Evolutionary conservation across 2,888 invertebrate species (phyloP).

Genomic region (Notodromas monacha): DNA sequence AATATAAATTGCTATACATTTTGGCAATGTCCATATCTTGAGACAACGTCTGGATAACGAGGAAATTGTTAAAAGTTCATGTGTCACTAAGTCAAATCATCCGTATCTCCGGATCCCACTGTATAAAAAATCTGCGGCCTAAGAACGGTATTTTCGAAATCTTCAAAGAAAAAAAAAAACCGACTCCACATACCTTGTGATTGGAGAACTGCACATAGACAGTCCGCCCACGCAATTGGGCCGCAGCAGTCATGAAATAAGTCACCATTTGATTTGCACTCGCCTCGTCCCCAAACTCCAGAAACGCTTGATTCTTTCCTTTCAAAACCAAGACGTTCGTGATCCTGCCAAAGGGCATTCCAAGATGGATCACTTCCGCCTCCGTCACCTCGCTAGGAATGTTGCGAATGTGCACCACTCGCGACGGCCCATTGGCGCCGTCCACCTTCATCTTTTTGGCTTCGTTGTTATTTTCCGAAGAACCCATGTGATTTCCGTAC

Average conservation of each 20-base stretch:
- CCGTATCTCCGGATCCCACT: too few species aligned
- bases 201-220: constrained; percentile 97
- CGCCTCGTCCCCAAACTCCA: constrained; percentile 86
- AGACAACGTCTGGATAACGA: too few species aligned
- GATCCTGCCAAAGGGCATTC: constrained; percentile 83
- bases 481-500: not conserved
- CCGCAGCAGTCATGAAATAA: constrained; percentile 68
- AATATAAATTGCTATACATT: too few species aligned
- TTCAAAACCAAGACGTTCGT: constrained; percentile 92
- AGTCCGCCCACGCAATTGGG: constrained; percentile 68
- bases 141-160: too few species aligned
- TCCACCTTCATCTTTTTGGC: not conserved
- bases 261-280: constrained; percentile 80
- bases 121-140: too few species aligned
- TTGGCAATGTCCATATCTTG: too few species aligned
- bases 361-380: constrained; percentile 83
- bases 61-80: too few species aligned
- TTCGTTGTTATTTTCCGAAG: constrained; percentile 4
- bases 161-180: too few species aligned
- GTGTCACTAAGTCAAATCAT: too few species aligned
- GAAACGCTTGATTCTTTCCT: constrained; percentile 89
- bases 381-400: constrained; percentile 92
- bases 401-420: constrained; percentile 92
- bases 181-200: too few species aligned
- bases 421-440: constrained; percentile 42